Conservation (phyloP, 1,140 invertebrate species). For the Tetraneura akinire region DNA sequence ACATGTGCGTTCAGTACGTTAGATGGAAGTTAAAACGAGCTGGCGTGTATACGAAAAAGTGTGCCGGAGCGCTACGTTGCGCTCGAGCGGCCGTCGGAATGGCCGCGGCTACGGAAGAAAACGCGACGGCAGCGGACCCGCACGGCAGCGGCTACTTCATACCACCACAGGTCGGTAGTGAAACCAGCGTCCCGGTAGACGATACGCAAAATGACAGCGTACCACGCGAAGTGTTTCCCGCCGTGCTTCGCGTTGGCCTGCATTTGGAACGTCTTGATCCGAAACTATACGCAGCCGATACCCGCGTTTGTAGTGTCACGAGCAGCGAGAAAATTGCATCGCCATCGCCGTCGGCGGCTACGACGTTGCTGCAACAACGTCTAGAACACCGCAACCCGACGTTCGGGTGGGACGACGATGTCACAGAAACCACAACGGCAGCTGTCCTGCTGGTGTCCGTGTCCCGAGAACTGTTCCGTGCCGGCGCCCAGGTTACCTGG, state of each 20-base stretch:
- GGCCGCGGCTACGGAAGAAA: constrained; percentile 64
- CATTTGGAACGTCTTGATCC: constrained; percentile 71
- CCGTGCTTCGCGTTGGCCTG: constrained; percentile 66
- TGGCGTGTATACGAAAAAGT: constrained; percentile 69
- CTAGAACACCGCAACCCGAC: background rate
- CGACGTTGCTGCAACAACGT: background rate
- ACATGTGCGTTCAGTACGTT: constrained; percentile 69
- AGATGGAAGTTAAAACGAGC: constrained; percentile 66
- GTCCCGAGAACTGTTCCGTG: constrained; percentile 56
- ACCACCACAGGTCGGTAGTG: constrained; percentile 68
- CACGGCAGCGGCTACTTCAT: constrained; percentile 69
- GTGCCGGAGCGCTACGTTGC: constrained; percentile 65
- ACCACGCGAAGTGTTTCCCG: constrained; percentile 62
- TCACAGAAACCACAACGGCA: constrained; percentile 64
- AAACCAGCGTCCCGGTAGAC: constrained; percentile 62
- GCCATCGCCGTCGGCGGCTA: constrained; percentile 59
- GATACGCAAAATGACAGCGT: constrained; percentile 63
- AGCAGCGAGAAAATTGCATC: background rate
- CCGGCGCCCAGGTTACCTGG: constrained; percentile 64
- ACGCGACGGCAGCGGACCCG: constrained; percentile 62
- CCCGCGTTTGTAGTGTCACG: too few relatives aligned
- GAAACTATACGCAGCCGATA: constrained; percentile 56
- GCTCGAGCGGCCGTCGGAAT: constrained; percentile 63
- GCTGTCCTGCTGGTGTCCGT: constrained; percentile 64
- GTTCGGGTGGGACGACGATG: constrained; percentile 51